Evolutionary conservation across 2,888 invertebrate species (phyloP).

Genomic region (Schrankia costaestrigalis): DNA sequence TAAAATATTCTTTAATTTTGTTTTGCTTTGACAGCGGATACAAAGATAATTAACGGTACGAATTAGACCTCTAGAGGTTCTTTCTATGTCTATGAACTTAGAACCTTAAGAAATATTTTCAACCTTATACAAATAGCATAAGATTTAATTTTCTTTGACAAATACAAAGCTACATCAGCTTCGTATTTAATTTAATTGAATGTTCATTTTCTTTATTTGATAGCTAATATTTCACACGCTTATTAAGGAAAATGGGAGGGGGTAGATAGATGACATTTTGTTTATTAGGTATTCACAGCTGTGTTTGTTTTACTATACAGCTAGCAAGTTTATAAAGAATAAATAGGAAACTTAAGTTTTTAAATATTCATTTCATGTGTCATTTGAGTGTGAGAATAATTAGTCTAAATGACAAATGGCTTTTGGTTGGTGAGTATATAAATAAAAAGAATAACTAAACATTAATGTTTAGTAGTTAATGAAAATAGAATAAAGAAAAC

Average conservation of each 20-base stretch:
- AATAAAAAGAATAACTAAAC: too few species aligned
- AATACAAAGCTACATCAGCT: background rate
- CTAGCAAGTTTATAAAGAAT: too few species aligned
- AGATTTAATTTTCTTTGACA: constrained; percentile 10
- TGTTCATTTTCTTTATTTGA: constrained; percentile 38
- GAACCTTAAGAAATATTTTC: background rate
- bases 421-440: too few species aligned
- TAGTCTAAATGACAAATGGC: too few species aligned
- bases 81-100: constrained; percentile 18
- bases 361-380: too few species aligned
- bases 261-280: constrained; percentile 22
- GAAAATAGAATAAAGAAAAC: too few species aligned
- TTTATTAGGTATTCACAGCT: constrained; percentile 16
- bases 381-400: too few species aligned
- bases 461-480: too few species aligned
- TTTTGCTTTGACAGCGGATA: constrained; percentile 33
- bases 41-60: constrained; percentile 32
- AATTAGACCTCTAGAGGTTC: constrained; percentile 30
- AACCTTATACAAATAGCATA: background rate
- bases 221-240: constrained; percentile 33
- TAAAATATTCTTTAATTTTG: constrained; percentile 27
- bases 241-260: constrained; percentile 23
- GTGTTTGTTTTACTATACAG: too few species aligned
- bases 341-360: too few species aligned
- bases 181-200: constrained; percentile 35